A percentile compares a stretch with the other conserved stretches of the same genome.
Evolutionary conservation across 2,797 vertebrate species (phyloP).

Genomic region (Anomalospiza imberbis): DNA sequence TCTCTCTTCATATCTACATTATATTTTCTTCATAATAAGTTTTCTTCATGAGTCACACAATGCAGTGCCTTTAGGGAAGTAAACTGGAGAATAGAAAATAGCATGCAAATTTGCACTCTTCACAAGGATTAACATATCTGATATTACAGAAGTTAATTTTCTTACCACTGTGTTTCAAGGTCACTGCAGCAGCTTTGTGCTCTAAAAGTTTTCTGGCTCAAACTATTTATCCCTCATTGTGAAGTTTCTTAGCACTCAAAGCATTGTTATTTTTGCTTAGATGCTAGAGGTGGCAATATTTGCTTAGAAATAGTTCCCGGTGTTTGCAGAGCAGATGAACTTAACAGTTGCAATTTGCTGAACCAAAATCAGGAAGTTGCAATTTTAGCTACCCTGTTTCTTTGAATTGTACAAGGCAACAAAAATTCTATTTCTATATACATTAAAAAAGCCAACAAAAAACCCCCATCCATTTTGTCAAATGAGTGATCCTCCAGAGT

Average conservation of each 20-base stretch:
- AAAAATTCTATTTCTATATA: not conserved
- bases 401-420: not conserved
- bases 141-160: not conserved
- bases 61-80: not conserved
- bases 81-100: not conserved
- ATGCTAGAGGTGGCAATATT: not conserved
- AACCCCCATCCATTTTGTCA: accelerated
- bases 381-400: not conserved
- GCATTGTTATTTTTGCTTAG: not conserved
- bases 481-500: not conserved
- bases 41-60: not conserved
- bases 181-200: not conserved
- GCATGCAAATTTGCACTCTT: not conserved
- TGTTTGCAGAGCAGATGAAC: not conserved
- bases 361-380: not conserved
- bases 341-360: not conserved
- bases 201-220: not conserved
- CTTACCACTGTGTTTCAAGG: not conserved
- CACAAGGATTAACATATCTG: not conserved
- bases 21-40: not conserved
- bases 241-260: not conserved
- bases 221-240: not conserved
- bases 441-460: not conserved
- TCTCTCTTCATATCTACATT: not conserved
- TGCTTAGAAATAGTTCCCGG: not conserved